Base-by-base conservation (phyloP, 2,113 vertebrate species). In the Brachypteracias leptosomus region DNA sequence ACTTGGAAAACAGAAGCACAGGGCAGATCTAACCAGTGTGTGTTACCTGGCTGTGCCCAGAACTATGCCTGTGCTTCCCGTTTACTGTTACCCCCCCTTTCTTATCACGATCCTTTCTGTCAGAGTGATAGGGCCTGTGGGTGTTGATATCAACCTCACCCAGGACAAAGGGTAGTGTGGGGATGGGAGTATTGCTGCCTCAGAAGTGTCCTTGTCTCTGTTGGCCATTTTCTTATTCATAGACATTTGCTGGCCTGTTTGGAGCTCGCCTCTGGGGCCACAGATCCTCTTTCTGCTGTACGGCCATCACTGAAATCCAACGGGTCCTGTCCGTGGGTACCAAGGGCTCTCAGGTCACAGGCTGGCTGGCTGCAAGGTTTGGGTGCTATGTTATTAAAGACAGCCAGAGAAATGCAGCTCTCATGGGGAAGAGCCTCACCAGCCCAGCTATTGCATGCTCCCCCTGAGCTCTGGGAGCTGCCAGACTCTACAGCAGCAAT, bases 301-400 rank as follows among this genome's bases (percentile, higher is more conserved):
- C 13, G 25, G 24, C 22, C 2, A 0, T 24, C 1, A 0, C 36
- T 61, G 76, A 46, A 47, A 61, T 72, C 20, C 0, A 0, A 2
- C 1, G 3, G 7, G 16, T 71, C 44, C 70, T 86, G 57, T 31
- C 61, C 5, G 16, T 0, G 0, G 49, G 44, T 33, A 38, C 82
- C 2, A 13, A 33, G 61, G 11, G 35, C 62, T 55, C 35, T 12
- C 33, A 4, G 42, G n/a, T 58, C 4, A 0, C 63, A 83, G 61
- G 4, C 2, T 63, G 76, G 40, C 71, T 0, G 68, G 40, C 35
- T 52, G 51, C 59, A 55, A 70, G 22, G 38, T 85, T 81, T 1
- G 2, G 51, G 40, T n/a, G 4, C 42, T 29, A 54, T 29, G 42
- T 54, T 92, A 49, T 24, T 77, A 22, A 74, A 59, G 0, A 1